Conservation (phyloP, 2,113 vertebrate genomes). For the Rhombomys opimus region DNA sequence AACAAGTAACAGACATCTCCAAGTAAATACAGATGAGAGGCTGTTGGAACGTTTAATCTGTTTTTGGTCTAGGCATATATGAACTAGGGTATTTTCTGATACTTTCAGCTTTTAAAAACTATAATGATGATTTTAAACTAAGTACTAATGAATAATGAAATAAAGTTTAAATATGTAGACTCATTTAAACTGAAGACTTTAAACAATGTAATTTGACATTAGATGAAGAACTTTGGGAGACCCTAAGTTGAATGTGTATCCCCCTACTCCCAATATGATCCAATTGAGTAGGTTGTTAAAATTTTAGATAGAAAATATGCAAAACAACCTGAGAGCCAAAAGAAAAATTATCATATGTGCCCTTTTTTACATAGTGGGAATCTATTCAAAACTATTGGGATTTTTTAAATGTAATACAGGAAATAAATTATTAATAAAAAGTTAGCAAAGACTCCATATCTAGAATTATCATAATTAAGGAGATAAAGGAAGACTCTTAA, state of each 20-base stretch:
- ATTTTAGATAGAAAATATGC: not conserved
- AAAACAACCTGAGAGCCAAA: not conserved
- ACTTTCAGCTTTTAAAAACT: not conserved
- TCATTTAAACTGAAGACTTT: not conserved
- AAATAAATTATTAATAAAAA: conserved; percentile 47
- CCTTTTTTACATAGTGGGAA: not conserved
- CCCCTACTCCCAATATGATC: not conserved
- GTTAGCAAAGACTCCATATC: not conserved
- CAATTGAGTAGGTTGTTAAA: not conserved
- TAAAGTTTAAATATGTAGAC: not conserved
- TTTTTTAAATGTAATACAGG: not conserved
- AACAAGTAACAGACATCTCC: not conserved
- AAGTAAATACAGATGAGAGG: not conserved
- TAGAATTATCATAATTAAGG: not conserved
- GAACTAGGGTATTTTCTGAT: not conserved
- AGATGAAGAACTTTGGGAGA: not conserved
- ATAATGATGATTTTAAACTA: not conserved
- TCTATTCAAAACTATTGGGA: not conserved
- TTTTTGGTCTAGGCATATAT: not conserved
- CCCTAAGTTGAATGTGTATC: not conserved
- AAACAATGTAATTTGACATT: not conserved
- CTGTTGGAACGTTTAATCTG: not conserved
- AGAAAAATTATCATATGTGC: not conserved
- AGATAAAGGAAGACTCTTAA: not conserved
- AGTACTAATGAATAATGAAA: conserved; percentile 10